Percentiles rank a stretch among this genome's conserved stretches.
Evolutionary conservation across 2,888 invertebrate species (phyloP).

Genomic region (Patella caerulea): DNA sequence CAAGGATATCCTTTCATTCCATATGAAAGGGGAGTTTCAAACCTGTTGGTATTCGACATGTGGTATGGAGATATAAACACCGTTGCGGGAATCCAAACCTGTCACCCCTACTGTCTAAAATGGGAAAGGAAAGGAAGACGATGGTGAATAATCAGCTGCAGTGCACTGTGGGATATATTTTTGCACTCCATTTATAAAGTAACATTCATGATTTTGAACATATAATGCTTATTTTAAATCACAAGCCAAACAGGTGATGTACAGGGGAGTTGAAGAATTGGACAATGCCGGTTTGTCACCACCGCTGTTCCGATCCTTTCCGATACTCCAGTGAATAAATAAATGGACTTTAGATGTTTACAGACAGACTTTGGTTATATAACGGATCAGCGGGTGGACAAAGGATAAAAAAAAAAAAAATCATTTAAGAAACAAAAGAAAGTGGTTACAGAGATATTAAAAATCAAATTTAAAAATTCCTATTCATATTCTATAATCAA

Average conservation of each 20-base stretch:
- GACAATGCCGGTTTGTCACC: constrained; percentile 6
- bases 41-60: constrained; percentile 66
- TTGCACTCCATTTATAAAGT: too few species aligned
- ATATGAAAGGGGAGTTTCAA: constrained; percentile 36
- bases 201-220: too few species aligned
- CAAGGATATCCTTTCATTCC: neutral
- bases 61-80: constrained; percentile 67
- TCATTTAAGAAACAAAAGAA: too few species aligned
- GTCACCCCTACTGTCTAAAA: constrained; percentile 65
- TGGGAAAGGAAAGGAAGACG: constrained; percentile 55
- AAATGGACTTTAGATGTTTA: too few species aligned
- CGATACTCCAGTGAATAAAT: neutral
- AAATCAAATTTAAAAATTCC: too few species aligned
- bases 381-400: too few species aligned
- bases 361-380: too few species aligned
- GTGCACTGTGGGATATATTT: neutral
- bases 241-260: neutral
- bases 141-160: constrained; percentile 32
- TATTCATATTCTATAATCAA: too few species aligned
- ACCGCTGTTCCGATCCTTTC: constrained; percentile 6
- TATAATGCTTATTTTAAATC: too few species aligned
- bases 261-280: constrained; percentile 6
- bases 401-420: too few species aligned
- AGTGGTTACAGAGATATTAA: too few species aligned
- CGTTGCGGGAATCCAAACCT: constrained; percentile 57